Evolutionary conservation across 2,113 vertebrate genomes (phyloP).

Genomic region (Neogobius melanostomus): DNA sequence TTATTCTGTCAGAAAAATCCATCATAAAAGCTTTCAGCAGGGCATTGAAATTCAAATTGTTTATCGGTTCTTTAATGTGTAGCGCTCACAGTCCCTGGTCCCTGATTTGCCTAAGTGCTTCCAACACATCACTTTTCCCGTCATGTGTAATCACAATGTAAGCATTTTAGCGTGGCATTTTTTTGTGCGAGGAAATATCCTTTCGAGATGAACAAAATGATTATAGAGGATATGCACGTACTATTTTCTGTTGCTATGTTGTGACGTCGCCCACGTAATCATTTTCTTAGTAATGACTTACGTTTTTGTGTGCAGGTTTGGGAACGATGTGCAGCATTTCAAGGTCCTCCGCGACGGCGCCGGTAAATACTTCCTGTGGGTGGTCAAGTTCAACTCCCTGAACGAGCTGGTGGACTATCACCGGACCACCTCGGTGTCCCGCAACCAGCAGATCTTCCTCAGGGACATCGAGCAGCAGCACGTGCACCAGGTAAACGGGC

Average conservation of each 20-base stretch:
- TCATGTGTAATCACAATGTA: neutral
- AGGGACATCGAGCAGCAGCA: slow-evolving; percentile 90
- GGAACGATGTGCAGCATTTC: slow-evolving; percentile 98
- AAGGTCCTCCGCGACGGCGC: slow-evolving; percentile 98
- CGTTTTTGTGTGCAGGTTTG: slow-evolving; percentile 80
- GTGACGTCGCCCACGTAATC: too few species aligned
- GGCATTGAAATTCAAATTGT: too few species aligned
- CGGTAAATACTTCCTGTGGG: slow-evolving; percentile 99
- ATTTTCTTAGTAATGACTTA: too few species aligned
- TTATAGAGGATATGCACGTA: too few species aligned
- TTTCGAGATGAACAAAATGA: too few species aligned
- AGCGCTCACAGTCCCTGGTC: slow-evolving; percentile 11
- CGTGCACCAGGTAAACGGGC: slow-evolving; percentile 89
- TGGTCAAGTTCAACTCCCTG: slow-evolving; percentile 98
- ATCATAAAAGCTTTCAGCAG: too few species aligned
- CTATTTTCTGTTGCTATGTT: too few species aligned
- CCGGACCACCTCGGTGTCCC: slow-evolving; percentile 95
- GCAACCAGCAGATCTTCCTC: slow-evolving; percentile 98
- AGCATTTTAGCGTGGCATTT: too few species aligned
- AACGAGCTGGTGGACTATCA: slow-evolving; percentile 99
- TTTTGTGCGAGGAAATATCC: too few species aligned
- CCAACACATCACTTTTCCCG: neutral
- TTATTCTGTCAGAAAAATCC: too few species aligned
- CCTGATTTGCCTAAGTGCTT: slow-evolving; percentile 36
- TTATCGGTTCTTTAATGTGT: neutral